Base-by-base conservation (phyloP, 2,797 vertebrate genomes). In the Tenualosa ilisha region DNA sequence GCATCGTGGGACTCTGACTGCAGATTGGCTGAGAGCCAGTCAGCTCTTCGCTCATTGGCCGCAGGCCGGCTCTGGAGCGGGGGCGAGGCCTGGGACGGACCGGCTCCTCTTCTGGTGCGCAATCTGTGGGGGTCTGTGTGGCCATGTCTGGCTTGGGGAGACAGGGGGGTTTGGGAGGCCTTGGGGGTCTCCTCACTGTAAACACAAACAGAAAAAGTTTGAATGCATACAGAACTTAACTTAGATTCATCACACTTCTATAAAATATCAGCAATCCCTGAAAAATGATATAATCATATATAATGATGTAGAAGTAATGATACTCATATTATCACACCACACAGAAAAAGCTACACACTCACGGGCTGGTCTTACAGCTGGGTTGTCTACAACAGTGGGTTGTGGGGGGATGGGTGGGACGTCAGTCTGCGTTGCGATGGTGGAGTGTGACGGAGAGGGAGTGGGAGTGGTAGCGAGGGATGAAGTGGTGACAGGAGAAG, bases 401-500 rank as follows among this genome's bases (percentile, higher is more conserved):
- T 90, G 91, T 86, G 94, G 89, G 79, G 37, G 72, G 22, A 6
- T 0, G 40, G 72, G 72, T 22, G 72, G 92, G 85, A 96, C 95
- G 91, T 99, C 98, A 0, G 98, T 99, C 92, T 99, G 98, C 0
- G 98, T 99, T 91, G 97, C 96, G 89, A 96, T 98, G 90, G 97
- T 98, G 46, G 91, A 86, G 86, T 86, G 91, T 87, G 91, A 94
- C 68, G 94, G 89, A 88, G 93, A 85, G 82, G 94, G 93, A 82
- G 94, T 92, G 50, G 94, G 91, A 56, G 94, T 84, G 1, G 81
- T 0, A 88, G 86, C 51, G 17, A 81, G 85, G 53, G 17, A 84
- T 56, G 53, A 95, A 95, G 89, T 92, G 91, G 22, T 96, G 96
- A 13, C 88, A 59, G 81, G 68, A 90, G 85, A 93, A 92, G 59